Base-by-base conservation (phyloP, 1,140 invertebrate species). In the Ceratosolen solmsi region DNA sequence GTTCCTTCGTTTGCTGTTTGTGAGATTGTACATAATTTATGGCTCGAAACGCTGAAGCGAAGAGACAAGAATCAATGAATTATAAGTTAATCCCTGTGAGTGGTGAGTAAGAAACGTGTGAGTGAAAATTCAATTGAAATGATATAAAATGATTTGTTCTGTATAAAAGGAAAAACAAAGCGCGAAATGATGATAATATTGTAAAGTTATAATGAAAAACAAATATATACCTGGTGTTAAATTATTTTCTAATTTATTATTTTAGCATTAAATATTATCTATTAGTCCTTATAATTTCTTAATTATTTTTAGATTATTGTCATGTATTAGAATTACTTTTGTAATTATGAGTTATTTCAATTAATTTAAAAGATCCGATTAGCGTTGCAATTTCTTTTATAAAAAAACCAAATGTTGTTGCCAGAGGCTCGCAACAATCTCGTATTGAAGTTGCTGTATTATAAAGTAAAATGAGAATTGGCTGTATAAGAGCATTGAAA, bases 401-500 rank as follows among this genome's bases (percentile, higher is more conserved):
- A 77, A 93, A 94, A 70, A 91, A 92, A 0, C 93, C 93, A 2
- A 91, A 65, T 7, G 87, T 91, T 85, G 92, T 88, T 3, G 94
- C 92, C 54, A 95, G 84, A 11, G 95, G 94, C 38, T 94, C 92
- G 80, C 94, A 92, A 22, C 94, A 92, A 83, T 94, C 94, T 27
- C 93, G 90, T 4, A 94, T 15, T 0, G 94, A 95, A 0, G 93
- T 93, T 13, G 92, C 88, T 2, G 94, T 86, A 83, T 95, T 95
- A 81, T 93, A 94, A 0, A 93, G 78, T 78, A 94, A 92, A 82
- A 94, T 94, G 73, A 95, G 84, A 2, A 93, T 83, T 2, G 95
- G 94, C 84, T 94, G 94, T 68, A 95, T 89, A 27, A 94, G 80
- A 1, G 93, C 93, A 87, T 95, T 95, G 84, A 95, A 95, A 13